Evolutionary conservation across 2,113 vertebrate genomes (phyloP), one percentile per base, ranked within the genome.

Genomic region (Eulemur macaco): DNA sequence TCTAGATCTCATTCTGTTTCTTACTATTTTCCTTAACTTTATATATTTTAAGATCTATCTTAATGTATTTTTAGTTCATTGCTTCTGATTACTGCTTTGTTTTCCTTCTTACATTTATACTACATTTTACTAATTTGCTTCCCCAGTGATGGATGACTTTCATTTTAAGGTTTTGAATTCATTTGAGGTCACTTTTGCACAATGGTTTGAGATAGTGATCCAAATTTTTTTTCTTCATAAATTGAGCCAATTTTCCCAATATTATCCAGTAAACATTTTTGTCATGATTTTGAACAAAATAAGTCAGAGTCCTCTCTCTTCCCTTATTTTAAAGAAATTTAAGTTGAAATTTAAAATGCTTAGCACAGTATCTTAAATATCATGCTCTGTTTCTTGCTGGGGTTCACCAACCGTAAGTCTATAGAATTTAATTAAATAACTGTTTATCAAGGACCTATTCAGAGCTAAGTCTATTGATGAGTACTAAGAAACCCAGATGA

Each of bases 251-350:
- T 88, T 88, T 86, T 27, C n/a, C n/a, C 47, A 84, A 68, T 18
- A 25, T 71, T 91, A 64, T 78, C 60, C 77, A 71, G 54, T 64
- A 90, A 91, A 50, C 21, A 84, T 60, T 37, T 88, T 47, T 91
- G 60, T 87, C 34, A 69, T 86, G 64, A 20, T 94, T 90, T 80
- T 37, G 34, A 73, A 58, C 52, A 37, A 64, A 95, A 37, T 94
- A 77, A 77, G 20, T 86, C 34, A 87, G 34, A 73, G 18, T 94
- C 27, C 29, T 52, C n/a, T 64, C 13, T 93, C 71, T 3, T 78
- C 34, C 73, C 31, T 96, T 86, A 63, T 81, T 97, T 86, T 68
- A 63, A 73, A 73, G 39, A 78, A 80, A 71, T 88, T 27, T 91
- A 42, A 84, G 17, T 94, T 78, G 54, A 54, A 87, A 87, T 54